These are phyloP conservation scores for Pogona vitticeps DNA, from an alignment of 2,113 vertebrate genomes.

Conservation along the genomic window DNA sequence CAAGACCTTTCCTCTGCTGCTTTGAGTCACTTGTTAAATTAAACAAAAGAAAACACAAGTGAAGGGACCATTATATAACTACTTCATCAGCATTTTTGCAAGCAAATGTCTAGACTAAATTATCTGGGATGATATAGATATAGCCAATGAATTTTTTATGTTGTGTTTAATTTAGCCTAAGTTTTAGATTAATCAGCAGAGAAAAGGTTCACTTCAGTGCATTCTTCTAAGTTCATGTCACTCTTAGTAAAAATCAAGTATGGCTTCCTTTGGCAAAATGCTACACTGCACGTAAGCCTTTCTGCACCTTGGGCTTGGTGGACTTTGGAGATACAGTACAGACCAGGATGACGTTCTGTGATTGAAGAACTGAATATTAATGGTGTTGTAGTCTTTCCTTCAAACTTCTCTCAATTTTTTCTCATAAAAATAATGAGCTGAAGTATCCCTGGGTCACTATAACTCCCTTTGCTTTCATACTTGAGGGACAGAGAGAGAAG, in stretches of 20 bases:
- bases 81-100: neutral
- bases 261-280: too few species aligned
- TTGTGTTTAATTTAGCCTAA: neutral
- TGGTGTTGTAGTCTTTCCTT: too few species aligned
- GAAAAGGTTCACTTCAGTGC: neutral
- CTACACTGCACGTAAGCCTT: too few species aligned
- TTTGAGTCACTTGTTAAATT: neutral
- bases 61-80: neutral
- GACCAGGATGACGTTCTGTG: too few species aligned
- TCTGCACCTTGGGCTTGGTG: too few species aligned
- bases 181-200: neutral
- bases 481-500: neutral
- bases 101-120: neutral
- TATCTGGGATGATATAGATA: neutral
- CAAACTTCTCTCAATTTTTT: neutral
- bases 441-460: neutral
- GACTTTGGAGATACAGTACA: too few species aligned
- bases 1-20: neutral
- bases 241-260: neutral
- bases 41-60: neutral
- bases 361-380: too few species aligned
- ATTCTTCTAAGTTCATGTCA: neutral
- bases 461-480: neutral
- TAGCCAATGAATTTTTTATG: neutral
- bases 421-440: neutral